Conservation (phyloP, 2,888 invertebrate species). For the Agrotis ipsilon region DNA sequence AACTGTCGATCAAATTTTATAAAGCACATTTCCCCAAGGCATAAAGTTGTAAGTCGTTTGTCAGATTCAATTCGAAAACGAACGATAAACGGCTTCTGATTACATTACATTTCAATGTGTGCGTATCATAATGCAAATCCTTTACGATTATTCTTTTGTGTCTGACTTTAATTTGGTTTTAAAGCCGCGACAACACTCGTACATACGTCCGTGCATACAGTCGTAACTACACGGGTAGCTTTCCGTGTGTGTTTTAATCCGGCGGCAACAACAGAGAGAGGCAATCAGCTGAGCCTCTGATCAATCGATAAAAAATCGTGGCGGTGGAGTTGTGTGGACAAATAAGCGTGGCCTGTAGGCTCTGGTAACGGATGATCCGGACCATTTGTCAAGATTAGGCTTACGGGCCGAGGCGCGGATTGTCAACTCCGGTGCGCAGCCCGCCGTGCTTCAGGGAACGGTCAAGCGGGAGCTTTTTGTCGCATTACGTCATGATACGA, state of each 20-base stretch:
- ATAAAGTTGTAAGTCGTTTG: conserved; percentile 62
- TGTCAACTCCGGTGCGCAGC: conserved; percentile 49
- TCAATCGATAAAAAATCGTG: conserved; percentile 90
- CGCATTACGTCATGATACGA: conserved; percentile 31
- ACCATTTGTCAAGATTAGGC: conserved; percentile 90
- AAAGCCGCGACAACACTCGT: conserved; percentile 54
- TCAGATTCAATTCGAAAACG: conserved; percentile 58
- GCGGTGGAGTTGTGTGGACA: conserved; percentile 82
- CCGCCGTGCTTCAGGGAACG: conserved; percentile 38
- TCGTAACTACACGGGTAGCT: conserved; percentile 27
- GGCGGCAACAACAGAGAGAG: conserved; percentile 88
- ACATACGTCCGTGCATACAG: conserved; percentile 18
- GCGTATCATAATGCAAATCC: conserved; percentile 83
- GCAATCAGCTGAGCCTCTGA: conserved; percentile 90
- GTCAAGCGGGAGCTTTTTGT: conserved; percentile 63
- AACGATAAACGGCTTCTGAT: conserved; percentile 62
- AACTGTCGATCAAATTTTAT: conserved; percentile 21
- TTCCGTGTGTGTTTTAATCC: conserved; percentile 78
- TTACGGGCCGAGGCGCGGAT: conserved; percentile 75
- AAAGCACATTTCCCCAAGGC: conserved; percentile 45
- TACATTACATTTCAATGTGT: conserved; percentile 67
- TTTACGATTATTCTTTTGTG: conserved; percentile 82
- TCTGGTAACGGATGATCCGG: conserved; percentile 84
- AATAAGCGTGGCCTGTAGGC: conserved; percentile 79
- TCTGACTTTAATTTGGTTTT: conserved; percentile 79